A percentile compares a stretch with the other conserved stretches of the same genome.
Evolutionary conservation across 2,797 vertebrate species (phyloP).

Genomic region (Avahi laniger): DNA sequence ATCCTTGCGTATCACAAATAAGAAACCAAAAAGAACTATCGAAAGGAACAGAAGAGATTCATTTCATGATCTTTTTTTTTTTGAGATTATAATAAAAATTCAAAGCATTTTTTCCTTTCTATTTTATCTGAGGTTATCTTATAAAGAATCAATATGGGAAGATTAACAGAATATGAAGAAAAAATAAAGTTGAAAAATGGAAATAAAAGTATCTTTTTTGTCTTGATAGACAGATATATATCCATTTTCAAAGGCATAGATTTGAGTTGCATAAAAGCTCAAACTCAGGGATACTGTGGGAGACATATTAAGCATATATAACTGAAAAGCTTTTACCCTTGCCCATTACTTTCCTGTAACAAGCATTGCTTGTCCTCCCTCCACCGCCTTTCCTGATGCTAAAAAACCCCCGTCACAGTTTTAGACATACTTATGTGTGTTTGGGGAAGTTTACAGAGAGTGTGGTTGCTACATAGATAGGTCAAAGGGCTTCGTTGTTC

Average conservation of each 20-base stretch:
- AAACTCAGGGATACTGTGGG: background rate
- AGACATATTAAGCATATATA: background rate
- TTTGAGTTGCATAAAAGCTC: background rate
- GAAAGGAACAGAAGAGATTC: background rate
- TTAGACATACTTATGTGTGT: background rate
- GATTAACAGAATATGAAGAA: background rate
- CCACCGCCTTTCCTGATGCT: background rate
- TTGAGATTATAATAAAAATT: background rate
- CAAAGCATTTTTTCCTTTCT: background rate
- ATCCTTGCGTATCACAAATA: background rate
- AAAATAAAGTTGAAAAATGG: background rate
- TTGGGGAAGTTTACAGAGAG: background rate
- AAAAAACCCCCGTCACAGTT: background rate
- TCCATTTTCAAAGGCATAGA: background rate
- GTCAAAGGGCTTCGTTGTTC: background rate
- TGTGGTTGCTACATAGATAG: background rate
- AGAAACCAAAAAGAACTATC: background rate
- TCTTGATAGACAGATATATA: background rate
- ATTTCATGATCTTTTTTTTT: constrained; percentile 39
- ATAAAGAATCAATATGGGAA: background rate
- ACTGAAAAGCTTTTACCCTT: background rate
- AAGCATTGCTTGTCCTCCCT: background rate
- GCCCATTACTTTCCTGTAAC: background rate
- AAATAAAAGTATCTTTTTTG: background rate
- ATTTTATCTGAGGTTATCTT: background rate